Evolutionary conservation across 2,797 vertebrate species (phyloP).

Genomic region (Rhinoraja longicauda): DNA sequence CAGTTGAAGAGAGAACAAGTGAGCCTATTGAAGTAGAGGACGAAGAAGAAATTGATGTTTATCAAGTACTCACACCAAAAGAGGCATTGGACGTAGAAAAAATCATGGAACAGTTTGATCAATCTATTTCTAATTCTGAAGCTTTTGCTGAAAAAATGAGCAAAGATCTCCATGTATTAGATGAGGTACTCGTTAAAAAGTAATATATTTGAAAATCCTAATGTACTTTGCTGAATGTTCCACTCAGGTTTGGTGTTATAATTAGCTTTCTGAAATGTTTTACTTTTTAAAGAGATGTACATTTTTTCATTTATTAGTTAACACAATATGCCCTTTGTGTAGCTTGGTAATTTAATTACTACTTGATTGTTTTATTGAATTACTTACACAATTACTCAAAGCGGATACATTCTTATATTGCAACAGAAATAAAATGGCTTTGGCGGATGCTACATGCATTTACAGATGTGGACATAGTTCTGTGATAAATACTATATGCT

Average conservation of each 20-base stretch:
- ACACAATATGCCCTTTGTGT: background rate
- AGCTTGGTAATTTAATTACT: background rate
- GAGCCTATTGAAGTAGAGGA: accelerated
- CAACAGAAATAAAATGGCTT: background rate
- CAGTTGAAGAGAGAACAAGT: background rate
- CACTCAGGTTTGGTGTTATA: background rate
- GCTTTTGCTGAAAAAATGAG: slow-evolving; percentile 48
- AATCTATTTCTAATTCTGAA: slow-evolving; percentile 42
- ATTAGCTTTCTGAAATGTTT: background rate
- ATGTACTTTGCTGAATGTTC: background rate
- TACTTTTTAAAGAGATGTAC: background rate
- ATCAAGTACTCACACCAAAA: slow-evolving; percentile 46
- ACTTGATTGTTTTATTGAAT: background rate
- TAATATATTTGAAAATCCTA: background rate
- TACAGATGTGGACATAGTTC: background rate
- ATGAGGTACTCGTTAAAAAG: slow-evolving; percentile 43
- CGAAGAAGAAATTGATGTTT: slow-evolving; percentile 8
- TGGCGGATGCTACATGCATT: background rate
- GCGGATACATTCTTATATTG: background rate
- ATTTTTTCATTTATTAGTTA: background rate
- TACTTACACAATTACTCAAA: background rate
- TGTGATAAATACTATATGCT: background rate
- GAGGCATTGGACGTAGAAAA: slow-evolving; percentile 44
- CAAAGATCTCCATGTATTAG: slow-evolving; percentile 42
- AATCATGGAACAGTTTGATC: slow-evolving; percentile 48